phyloP scores from a whole-genome alignment of 2,113 vertebrate species.

The Saiga tatarica region DNA sequence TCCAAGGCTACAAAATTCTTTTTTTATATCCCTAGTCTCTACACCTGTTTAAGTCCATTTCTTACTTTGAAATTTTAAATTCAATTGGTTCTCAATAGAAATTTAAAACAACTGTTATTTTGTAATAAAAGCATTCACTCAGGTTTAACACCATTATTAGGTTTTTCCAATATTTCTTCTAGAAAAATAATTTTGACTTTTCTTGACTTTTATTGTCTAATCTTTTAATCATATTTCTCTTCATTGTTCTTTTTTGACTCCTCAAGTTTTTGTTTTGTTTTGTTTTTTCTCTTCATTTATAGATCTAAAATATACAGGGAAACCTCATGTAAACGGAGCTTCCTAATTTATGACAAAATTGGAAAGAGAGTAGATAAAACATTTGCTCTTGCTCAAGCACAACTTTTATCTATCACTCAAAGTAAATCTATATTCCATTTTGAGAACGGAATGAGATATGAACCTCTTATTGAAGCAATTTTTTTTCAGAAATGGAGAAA shows the following conservation, averaged over 20 bases:
- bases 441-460: neutral
- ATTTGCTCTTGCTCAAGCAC: constrained; percentile 1
- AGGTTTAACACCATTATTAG: neutral
- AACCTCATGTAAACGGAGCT: neutral
- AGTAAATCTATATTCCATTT: constrained; percentile 31
- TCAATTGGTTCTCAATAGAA: neutral
- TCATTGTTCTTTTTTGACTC: neutral
- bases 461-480: neutral
- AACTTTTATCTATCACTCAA: neutral
- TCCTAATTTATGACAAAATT: constrained; percentile 26
- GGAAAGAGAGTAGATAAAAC: constrained; percentile 3
- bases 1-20: neutral
- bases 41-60: neutral
- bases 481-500: constrained; percentile 42
- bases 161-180: neutral
- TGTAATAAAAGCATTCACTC: neutral
- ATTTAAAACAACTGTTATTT: neutral
- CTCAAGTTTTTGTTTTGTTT: too few relatives aligned
- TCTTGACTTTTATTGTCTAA: neutral
- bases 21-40: neutral
- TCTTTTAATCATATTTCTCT: neutral
- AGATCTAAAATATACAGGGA: neutral
- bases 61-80: constrained; percentile 39
- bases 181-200: constrained; percentile 33
- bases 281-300: neutral